A percentile compares a stretch with the other conserved stretches of the same genome.
These are phyloP conservation scores for Vipera ursinii DNA, from an alignment of 2,797 vertebrate species.

Conservation along the genomic window DNA sequence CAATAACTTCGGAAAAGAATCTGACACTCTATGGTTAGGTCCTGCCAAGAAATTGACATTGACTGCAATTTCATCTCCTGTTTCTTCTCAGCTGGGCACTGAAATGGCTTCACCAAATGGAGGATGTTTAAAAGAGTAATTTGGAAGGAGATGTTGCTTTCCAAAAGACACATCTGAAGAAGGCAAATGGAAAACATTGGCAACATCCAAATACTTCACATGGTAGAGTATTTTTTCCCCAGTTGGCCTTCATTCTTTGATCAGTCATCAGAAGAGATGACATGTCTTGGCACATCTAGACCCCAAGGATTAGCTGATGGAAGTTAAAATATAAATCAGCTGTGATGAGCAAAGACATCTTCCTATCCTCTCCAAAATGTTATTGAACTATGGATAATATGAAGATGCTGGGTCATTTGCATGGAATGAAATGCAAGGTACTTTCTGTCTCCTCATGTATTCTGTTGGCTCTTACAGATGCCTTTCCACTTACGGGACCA, in stretches of 20 bases:
- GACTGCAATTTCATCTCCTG: not conserved
- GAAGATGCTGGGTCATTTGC: slow-evolving; percentile 64
- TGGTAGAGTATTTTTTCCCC: slow-evolving; percentile 23
- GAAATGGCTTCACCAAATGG: not conserved
- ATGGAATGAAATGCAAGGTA: slow-evolving; percentile 57
- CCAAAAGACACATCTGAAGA: not conserved
- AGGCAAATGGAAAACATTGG: not conserved
- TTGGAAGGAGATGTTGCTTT: not conserved
- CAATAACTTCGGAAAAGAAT: not conserved
- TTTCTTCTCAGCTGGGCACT: not conserved
- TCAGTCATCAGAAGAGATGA: slow-evolving; percentile 61
- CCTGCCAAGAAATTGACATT: not conserved
- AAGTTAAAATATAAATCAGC: slow-evolving; percentile 59
- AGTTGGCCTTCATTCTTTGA: slow-evolving; percentile 43
- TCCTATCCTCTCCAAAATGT: slow-evolving; percentile 57
- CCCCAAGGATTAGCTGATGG: slow-evolving; percentile 62
- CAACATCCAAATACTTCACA: not conserved
- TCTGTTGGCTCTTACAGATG: not conserved
- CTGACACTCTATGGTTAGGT: not conserved
- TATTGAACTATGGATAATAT: slow-evolving; percentile 62
- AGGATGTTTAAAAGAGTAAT: not conserved
- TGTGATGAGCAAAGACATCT: slow-evolving; percentile 57
- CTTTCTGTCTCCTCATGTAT: slow-evolving; percentile 55
- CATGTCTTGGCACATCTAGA: slow-evolving; percentile 58
- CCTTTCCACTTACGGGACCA: slow-evolving; percentile 52